Evolutionary conservation across 2,113 vertebrate species (phyloP).

Genomic region (Triplophysa siluroides): DNA sequence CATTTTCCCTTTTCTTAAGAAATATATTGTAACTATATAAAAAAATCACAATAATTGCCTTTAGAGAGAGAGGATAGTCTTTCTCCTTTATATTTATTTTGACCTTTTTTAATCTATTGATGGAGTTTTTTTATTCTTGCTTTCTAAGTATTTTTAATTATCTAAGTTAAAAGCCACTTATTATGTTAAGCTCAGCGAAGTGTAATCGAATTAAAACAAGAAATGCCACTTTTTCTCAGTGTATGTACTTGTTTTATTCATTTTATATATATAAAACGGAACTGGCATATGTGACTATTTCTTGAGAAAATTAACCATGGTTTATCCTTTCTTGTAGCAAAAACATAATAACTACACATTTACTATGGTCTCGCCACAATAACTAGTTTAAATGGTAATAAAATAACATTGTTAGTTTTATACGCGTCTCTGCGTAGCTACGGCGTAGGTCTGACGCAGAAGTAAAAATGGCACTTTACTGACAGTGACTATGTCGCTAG

Average conservation of each 20-base stretch:
- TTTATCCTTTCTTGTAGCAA: too few species aligned
- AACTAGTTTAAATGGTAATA: too few species aligned
- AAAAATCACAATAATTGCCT: slow-evolving; percentile 69
- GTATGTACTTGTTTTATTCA: slow-evolving; percentile 22
- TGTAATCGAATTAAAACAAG: slow-evolving; percentile 83
- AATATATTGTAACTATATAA: slow-evolving; percentile 62
- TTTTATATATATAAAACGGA: too few species aligned
- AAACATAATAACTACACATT: too few species aligned
- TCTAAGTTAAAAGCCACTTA: slow-evolving; percentile 83
- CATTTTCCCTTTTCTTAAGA: slow-evolving; percentile 69
- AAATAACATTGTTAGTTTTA: too few species aligned
- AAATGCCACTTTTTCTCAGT: slow-evolving; percentile 64
- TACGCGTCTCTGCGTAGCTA: too few species aligned
- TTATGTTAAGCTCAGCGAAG: slow-evolving; percentile 82
- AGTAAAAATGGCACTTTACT: too few species aligned
- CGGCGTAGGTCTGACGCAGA: too few species aligned
- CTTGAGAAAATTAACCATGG: too few species aligned
- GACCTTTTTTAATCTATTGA: slow-evolving; percentile 65
- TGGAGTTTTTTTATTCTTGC: slow-evolving; percentile 81
- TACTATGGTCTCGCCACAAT: too few species aligned
- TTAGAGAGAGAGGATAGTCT: slow-evolving; percentile 68
- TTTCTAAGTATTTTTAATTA: slow-evolving; percentile 84
- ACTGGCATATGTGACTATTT: too few species aligned
- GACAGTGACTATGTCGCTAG: too few species aligned
- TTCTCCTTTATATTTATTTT: slow-evolving; percentile 69